Base-by-base conservation (phyloP, 2,888 invertebrate genomes). In the Artemia sinica region DNA sequence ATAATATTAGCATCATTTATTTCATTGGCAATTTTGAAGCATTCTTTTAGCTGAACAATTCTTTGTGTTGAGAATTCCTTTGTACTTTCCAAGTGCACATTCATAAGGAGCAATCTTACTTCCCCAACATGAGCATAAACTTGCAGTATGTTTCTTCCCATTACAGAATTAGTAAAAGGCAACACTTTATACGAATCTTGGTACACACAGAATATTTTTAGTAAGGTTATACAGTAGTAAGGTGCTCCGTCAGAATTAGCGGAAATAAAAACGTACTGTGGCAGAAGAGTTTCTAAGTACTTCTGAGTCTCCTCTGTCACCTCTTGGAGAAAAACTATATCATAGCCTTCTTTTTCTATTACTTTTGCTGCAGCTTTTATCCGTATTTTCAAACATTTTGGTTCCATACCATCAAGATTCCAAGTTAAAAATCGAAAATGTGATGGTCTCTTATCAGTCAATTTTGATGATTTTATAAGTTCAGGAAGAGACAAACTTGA, bases 391-490 rank as follows among this genome's bases (percentile, higher is more conserved):
- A 81, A 72, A 73, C 80, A 81, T 67, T 77, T 76, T 4, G 76
- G 76, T 74, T 83, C 82, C 9, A 84, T 74, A 2, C 84, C 84
- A 77, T 84, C 84, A 68, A 84, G 77, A 74, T 84, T 84, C 83
- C 83, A 84, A 8, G 81, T 79, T 49, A 83, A 74, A 11, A 83
- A 72, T 28, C 80, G 78, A 67, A 81, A 76, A 50, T 76, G 76
- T 66, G 77, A 75, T 10, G 77, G 77, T 9, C 77, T 75, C 70
- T 73, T 74, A 50, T 71, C 70, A 1, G 73, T 73, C n/a, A 72
- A 52, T 63, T 73, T n/a, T 8, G 67, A 66, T 71, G 71, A 65
- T 69, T 49, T 66, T 13, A 67, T 49, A 12, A 48, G 13, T 49
- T 14, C 66, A 13, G n/a, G 13, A 18, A 14, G 10, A 12, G 28